These are phyloP conservation scores for Diplolepis rosae DNA, from an alignment of 2,888 invertebrate species.

Conservation along the genomic window DNA sequence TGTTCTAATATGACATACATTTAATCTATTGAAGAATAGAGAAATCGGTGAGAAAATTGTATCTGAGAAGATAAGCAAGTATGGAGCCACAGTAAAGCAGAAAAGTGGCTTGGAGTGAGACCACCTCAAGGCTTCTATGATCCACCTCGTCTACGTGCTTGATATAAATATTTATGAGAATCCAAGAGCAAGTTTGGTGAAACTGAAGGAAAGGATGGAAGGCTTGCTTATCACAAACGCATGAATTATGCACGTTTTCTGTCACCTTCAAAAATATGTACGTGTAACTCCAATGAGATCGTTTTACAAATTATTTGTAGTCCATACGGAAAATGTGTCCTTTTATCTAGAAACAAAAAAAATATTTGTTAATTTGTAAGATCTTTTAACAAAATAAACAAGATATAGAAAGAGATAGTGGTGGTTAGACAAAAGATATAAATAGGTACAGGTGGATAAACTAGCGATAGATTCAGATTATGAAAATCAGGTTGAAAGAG, in stretches of 20 bases:
- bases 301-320: neutral
- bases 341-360: neutral
- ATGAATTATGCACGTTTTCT: neutral
- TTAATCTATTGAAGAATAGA: neutral
- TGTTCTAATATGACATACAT: too few relatives aligned
- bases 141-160: neutral
- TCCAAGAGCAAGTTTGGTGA: neutral
- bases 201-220: neutral
- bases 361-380: too few relatives aligned
- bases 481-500: too few relatives aligned
- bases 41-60: neutral
- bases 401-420: too few relatives aligned
- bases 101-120: neutral
- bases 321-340: neutral
- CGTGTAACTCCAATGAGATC: neutral
- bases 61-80: neutral
- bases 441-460: too few relatives aligned
- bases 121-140: constrained; percentile 5
- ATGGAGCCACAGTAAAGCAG: too few relatives aligned
- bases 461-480: too few relatives aligned
- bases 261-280: neutral
- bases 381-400: too few relatives aligned
- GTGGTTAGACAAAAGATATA: too few relatives aligned
- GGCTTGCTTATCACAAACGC: neutral
- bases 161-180: constrained; percentile 15